Base-by-base conservation (phyloP, 1,140 invertebrate species). In the Drosophila pachea region DNA sequence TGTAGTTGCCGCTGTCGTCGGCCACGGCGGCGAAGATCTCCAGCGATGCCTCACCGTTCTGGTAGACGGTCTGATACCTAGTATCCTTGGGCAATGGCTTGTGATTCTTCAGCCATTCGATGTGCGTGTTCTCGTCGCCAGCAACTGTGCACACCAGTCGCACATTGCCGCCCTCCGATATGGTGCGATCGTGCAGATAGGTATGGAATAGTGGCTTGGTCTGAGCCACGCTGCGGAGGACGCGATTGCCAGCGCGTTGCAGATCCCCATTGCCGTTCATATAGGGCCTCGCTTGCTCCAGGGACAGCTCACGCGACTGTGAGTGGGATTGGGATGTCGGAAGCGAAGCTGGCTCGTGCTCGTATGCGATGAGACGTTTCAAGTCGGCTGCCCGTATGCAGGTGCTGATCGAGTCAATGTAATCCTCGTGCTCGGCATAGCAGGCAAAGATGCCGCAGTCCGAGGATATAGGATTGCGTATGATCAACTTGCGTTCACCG, bases 41-140 rank as follows among this genome's bases (percentile, higher is more conserved):
- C 59, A 98, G 89, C 16, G 92, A 94, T 16, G 94, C 93, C 45
- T 95, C 91, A 6, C 95, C 95, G 78, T 94, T 93, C 3, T 91
- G 86, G 61, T 91, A 92, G 60, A 91, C 91, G 0, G 90, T 92
- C 72, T 90, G 91, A 81, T 92, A 94, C 60, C 92, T 91, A 81
- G 76, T 91, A 88, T 83, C 90, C 40, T 31, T 47, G 70, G 88
- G 78, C 5, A 94, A 68, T n/a, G 92, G 89, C 43, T 92, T 88
- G 5, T 94, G 93, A 87, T 97, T 94, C 86, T 95, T 97, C 12
- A 93, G 93, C 96, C 96, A 98, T 69, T 93, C 92, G 4, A 98
- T 91, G 48, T 91, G 91, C 0, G 96, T 95, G 73, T 95, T 94
- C 0, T 95, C 91, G 54, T 87, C 73, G n/a, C 95, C 95, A 50